Conservation (phyloP, 2,113 vertebrate genomes). For the Triplophysa tibetana region DNA sequence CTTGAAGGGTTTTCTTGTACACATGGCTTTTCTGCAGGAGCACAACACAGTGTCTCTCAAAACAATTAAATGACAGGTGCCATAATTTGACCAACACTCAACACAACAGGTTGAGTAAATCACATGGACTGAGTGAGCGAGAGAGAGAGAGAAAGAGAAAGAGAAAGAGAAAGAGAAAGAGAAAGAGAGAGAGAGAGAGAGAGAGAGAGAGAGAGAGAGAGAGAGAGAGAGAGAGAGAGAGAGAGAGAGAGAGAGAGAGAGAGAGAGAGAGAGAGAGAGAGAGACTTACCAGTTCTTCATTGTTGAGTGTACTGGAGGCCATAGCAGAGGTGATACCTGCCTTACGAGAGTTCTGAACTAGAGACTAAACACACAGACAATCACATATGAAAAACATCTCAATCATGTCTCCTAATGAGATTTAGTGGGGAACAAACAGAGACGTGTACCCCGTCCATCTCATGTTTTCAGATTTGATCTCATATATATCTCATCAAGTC, state of each 20-base stretch:
- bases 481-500: neutral
- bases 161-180: too few relatives aligned
- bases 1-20: constrained; percentile 99
- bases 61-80: too few relatives aligned
- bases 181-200: too few relatives aligned
- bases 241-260: too few relatives aligned
- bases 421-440: neutral
- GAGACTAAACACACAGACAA: constrained; percentile 72
- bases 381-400: neutral
- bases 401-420: neutral
- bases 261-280: too few relatives aligned
- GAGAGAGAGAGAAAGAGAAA: too few relatives aligned
- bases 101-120: too few relatives aligned
- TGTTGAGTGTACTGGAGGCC: constrained; percentile 94
- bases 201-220: constrained; percentile 33
- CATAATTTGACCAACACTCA: too few relatives aligned
- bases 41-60: neutral
- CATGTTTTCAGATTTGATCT: neutral
- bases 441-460: neutral
- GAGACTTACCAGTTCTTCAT: constrained; percentile 90
- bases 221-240: too few relatives aligned
- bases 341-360: constrained; percentile 93
- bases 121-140: too few relatives aligned
- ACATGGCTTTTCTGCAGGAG: constrained; percentile 91
- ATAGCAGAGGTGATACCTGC: constrained; percentile 94